Evolutionary conservation across 2,113 vertebrate genomes (phyloP).

Genomic region (Rhea americana): DNA sequence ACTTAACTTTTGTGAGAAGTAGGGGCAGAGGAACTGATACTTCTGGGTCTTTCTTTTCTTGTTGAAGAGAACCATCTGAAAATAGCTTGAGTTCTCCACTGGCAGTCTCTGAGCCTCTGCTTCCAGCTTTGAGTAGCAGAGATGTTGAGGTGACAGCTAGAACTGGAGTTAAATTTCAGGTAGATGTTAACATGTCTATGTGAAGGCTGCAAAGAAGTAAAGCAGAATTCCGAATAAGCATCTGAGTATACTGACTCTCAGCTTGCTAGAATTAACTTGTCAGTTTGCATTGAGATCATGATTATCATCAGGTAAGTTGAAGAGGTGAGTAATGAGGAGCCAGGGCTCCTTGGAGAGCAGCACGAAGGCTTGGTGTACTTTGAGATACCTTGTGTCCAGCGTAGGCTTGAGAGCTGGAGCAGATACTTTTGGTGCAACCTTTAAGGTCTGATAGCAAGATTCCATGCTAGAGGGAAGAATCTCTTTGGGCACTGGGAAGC

Average conservation of each 20-base stretch:
- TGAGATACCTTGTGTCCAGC: not conserved
- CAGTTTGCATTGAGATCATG: not conserved
- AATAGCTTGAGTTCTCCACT: not conserved
- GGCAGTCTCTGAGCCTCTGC: not conserved
- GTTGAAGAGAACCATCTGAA: not conserved
- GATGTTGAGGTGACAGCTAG: not conserved
- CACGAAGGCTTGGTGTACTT: rapidly evolving
- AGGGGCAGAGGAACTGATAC: not conserved
- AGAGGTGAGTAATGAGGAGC: not conserved
- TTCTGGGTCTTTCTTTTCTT: not conserved
- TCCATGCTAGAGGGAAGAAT: not conserved
- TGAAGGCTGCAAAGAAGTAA: not conserved
- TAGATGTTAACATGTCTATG: rapidly evolving
- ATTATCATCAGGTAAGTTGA: not conserved
- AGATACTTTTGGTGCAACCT: not conserved
- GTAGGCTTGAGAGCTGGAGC: not conserved
- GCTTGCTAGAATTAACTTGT: not conserved
- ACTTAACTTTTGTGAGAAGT: not conserved
- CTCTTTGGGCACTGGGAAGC: not conserved
- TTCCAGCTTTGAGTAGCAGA: not conserved
- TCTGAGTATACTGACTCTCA: not conserved
- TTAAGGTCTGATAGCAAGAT: rapidly evolving
- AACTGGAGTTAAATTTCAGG: not conserved
- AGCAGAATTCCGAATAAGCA: not conserved
- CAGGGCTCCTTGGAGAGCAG: not conserved